Conservation (phyloP, 2,113 vertebrate species). For the Chaetura pelagica region DNA sequence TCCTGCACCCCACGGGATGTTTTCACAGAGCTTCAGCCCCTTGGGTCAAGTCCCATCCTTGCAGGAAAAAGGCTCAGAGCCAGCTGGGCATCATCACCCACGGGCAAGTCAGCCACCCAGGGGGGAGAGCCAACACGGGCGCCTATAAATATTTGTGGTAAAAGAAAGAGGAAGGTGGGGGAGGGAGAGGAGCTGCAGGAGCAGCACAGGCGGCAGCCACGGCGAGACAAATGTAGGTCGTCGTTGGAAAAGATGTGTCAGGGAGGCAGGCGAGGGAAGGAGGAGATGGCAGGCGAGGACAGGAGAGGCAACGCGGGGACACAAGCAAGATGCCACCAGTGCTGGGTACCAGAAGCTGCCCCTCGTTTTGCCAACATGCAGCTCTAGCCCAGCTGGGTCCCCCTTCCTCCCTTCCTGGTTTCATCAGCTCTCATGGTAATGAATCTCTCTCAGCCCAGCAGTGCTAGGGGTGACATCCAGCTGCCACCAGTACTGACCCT, state of each 20-base stretch:
- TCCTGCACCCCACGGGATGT: not conserved
- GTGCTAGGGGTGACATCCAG: not conserved
- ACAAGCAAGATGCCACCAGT: not conserved
- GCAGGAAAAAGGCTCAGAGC: not conserved
- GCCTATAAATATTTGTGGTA: not conserved
- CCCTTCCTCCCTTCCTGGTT: not conserved
- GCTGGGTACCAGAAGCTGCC: not conserved
- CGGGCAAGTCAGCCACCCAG: fast-evolving
- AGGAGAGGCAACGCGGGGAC: not conserved
- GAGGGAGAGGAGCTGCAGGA: constrained; percentile 42
- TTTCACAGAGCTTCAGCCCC: not conserved
- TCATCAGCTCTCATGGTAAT: not conserved
- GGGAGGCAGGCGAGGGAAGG: not conserved
- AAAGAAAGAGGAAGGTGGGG: constrained; percentile 60
- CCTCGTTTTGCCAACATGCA: not conserved
- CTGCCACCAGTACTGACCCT: not conserved
- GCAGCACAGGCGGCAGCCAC: not conserved
- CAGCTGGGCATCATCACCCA: not conserved
- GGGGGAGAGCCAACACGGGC: not conserved
- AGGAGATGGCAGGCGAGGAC: not conserved
- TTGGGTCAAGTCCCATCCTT: not conserved
- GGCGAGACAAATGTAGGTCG: constrained; percentile 9
- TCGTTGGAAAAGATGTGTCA: constrained; percentile 47
- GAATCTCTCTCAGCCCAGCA: not conserved
- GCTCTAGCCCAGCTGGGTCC: not conserved